A percentile compares a stretch with the other conserved stretches of the same genome.
Evolutionary conservation across 2,888 invertebrate genomes (phyloP).

Genomic region (Drosophila fungiperda): DNA sequence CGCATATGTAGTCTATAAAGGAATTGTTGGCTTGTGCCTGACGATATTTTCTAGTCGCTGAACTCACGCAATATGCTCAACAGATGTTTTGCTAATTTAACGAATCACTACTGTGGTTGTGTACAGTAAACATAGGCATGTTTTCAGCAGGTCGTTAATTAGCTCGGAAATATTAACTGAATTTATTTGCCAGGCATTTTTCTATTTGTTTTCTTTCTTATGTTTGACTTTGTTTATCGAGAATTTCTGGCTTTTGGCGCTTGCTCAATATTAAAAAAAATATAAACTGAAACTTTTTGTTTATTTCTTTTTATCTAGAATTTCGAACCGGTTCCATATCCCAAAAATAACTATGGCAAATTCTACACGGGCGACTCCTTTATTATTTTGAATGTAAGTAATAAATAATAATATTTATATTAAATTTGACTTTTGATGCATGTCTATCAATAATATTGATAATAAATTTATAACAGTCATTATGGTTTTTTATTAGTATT

Average conservation of each 20-base stretch:
- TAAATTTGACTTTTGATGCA: background rate
- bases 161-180: conserved; percentile 41
- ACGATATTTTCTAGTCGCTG: conserved; percentile 47
- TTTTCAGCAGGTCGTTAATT: conserved; percentile 54
- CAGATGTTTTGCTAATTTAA: conserved; percentile 54
- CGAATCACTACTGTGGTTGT: conserved; percentile 29
- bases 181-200: conserved; percentile 53
- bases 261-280: conserved; percentile 8
- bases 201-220: conserved; percentile 21
- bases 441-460: background rate
- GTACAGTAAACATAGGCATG: conserved; percentile 24
- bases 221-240: conserved; percentile 20
- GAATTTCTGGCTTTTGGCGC: conserved; percentile 19
- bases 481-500: background rate
- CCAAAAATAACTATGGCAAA: conserved; percentile 91
- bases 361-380: conserved; percentile 95
- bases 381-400: conserved; percentile 91
- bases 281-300: conserved; percentile 18
- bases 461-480: background rate
- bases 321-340: conserved; percentile 91
- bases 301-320: conserved; percentile 86
- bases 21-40: conserved; percentile 19
- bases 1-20: conserved; percentile 15
- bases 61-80: conserved; percentile 55
- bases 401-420: background rate